Conservation (phyloP, 1,140 invertebrate species). For the Galleria mellonella region DNA sequence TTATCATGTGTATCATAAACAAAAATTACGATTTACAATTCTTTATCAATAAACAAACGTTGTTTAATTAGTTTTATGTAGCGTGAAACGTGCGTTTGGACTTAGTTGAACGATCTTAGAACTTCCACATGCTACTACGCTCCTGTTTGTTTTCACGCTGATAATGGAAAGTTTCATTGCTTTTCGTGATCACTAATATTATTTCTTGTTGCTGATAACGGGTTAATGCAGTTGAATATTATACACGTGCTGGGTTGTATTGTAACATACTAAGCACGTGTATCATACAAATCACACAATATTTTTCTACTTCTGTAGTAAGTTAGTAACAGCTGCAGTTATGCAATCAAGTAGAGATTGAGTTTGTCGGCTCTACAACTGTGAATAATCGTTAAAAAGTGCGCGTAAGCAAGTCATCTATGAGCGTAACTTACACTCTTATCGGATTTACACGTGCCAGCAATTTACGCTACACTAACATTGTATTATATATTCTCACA, state of each 20-base stretch:
- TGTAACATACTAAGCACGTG: conserved; percentile 7
- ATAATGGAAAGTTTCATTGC: conserved; percentile 56
- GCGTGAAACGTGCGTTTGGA: background rate
- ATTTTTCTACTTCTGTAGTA: conserved; percentile 5
- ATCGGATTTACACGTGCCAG: conserved; percentile 46
- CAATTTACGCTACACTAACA: conserved; percentile 12
- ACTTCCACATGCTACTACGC: conserved; percentile 33
- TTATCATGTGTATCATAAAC: too few species aligned
- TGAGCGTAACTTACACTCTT: conserved; percentile 31
- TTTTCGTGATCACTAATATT: conserved; percentile 50
- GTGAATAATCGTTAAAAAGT: conserved; percentile 34
- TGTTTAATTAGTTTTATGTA: too few species aligned
- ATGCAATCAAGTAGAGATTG: conserved; percentile 21
- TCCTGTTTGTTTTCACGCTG: conserved; percentile 38
- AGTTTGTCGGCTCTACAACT: conserved; percentile 24
- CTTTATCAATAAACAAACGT: too few species aligned
- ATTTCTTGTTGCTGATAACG: conserved; percentile 47
- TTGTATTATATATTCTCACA: background rate
- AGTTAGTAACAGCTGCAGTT: conserved; percentile 1
- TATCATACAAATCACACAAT: conserved; percentile 1
- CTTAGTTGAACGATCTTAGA: conserved; percentile 16
- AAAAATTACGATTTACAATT: too few species aligned
- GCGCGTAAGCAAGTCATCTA: conserved; percentile 8
- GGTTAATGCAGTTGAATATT: conserved; percentile 25
- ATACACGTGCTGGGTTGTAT: too few species aligned